phyloP scores from a whole-genome alignment of 2,797 vertebrate species.

The Molossus alvarezi region DNA sequence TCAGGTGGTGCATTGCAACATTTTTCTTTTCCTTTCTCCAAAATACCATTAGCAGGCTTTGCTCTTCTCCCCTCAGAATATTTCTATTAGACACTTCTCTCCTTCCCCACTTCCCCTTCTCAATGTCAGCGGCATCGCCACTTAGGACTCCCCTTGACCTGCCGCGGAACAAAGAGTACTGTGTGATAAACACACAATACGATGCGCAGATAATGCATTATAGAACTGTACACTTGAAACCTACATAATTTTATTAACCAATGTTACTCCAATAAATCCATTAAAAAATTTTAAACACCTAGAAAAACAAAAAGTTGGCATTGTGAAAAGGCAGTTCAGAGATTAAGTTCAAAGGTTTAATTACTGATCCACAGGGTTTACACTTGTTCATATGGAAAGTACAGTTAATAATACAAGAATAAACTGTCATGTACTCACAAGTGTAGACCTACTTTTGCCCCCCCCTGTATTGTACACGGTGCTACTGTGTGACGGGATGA shows the following conservation, averaged over 20 bases:
- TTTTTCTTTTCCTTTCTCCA: neutral
- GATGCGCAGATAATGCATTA: neutral
- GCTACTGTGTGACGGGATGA: fast-evolving
- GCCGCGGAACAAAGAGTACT: neutral
- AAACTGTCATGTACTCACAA: neutral
- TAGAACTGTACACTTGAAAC: neutral
- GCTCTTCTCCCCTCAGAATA: neutral
- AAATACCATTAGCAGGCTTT: neutral
- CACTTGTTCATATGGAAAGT: neutral
- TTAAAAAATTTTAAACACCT: neutral
- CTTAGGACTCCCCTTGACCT: neutral
- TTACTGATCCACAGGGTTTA: neutral
- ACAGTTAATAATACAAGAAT: neutral
- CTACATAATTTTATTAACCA: neutral
- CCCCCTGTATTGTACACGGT: too few species aligned
- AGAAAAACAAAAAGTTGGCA: neutral
- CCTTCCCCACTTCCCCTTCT: neutral
- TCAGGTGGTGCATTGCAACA: neutral
- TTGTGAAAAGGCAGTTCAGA: neutral
- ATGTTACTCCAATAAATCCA: neutral
- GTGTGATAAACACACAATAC: neutral
- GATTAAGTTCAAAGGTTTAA: neutral
- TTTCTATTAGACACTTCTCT: neutral
- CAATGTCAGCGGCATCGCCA: neutral
- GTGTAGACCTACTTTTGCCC: neutral